A percentile compares a stretch with the other conserved stretches of the same genome.
These are phyloP conservation scores for Argynnis bischoffii DNA, from an alignment of 2,888 invertebrate species.

Conservation along the genomic window DNA sequence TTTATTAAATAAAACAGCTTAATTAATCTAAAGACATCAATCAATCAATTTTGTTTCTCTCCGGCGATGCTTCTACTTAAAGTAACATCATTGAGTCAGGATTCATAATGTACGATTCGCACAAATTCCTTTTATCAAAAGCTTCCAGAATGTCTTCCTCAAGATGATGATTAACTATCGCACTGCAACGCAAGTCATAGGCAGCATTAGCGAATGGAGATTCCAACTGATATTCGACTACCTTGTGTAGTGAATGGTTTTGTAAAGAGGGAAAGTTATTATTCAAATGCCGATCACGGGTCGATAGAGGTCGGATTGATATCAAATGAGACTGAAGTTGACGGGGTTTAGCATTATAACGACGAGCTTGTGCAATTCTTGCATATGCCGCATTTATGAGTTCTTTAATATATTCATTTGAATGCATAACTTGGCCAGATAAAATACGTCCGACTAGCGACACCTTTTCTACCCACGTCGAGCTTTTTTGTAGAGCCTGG, in stretches of 20 bases:
- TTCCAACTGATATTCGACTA: constrained; percentile 51
- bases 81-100: constrained; percentile 45
- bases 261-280: constrained; percentile 50
- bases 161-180: constrained; percentile 54
- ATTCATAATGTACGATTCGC: constrained; percentile 53
- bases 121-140: constrained; percentile 53
- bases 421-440: constrained; percentile 53
- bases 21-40: too few relatives aligned
- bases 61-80: not conserved
- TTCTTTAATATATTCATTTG: constrained; percentile 56
- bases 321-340: constrained; percentile 49
- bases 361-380: constrained; percentile 43
- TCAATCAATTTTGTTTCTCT: not conserved
- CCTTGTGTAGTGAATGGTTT: constrained; percentile 45
- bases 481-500: constrained; percentile 25
- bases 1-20: too few relatives aligned
- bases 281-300: constrained; percentile 38
- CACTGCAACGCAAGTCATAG: constrained; percentile 50
- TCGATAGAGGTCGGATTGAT: constrained; percentile 42
- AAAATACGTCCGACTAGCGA: constrained; percentile 48
- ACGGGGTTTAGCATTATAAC: constrained; percentile 37
- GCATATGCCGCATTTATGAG: constrained; percentile 51
- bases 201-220: constrained; percentile 46
- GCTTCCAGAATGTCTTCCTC: constrained; percentile 45
- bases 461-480: constrained; percentile 52